Base-by-base conservation (phyloP, 2,888 invertebrate genomes). In the Sinelater perroti region DNA sequence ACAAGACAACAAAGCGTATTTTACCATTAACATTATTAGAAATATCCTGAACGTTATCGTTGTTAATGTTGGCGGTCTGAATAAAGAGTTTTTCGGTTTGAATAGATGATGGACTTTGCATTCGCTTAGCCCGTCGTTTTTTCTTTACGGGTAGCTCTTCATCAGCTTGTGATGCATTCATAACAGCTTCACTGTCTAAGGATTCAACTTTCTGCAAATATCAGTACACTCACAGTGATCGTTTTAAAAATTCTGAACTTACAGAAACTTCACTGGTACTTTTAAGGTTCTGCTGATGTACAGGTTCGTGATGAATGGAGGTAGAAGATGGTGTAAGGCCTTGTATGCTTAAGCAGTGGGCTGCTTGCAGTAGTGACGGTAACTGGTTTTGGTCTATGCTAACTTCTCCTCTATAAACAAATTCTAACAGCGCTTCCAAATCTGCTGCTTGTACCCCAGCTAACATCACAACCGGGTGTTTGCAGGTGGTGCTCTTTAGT, bases 391-490 rank as follows among this genome's bases (percentile, higher is more conserved):
- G 83, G 70, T 85, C 85, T 16, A 85, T 84, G 64, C 84, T 85
- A 17, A 85, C 84, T 78, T 85, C 85, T 40, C 85, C 85, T 33
- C 83, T 80, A 67, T 85, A 85, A 35, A 85, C 83, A 74, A 85
- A 85, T 72, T 85, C 85, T 38, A 85, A 72, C 45, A 85, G 70
- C n/a, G 84, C 83, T 71, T 85, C 85, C 64, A 85, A 75, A 72
- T 85, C 85, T 63, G 81, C 81, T 38, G 85, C 84, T 65, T 81
- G 82, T 18, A 85, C 83, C 56, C 85, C 85, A 36, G 85, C 85
- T 67, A 85, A 73, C 84, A 85, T 83, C n/a, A 85, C 82, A 20
- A 85, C 84, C 24, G 85, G 85, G 79, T 85, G 85, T 66, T 85
- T 82, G 72, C 85, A 85, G 68, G 85, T 84, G 53, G 85, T 85